Base-by-base conservation (phyloP, 2,797 vertebrate species). In the Sus cebifrons region DNA sequence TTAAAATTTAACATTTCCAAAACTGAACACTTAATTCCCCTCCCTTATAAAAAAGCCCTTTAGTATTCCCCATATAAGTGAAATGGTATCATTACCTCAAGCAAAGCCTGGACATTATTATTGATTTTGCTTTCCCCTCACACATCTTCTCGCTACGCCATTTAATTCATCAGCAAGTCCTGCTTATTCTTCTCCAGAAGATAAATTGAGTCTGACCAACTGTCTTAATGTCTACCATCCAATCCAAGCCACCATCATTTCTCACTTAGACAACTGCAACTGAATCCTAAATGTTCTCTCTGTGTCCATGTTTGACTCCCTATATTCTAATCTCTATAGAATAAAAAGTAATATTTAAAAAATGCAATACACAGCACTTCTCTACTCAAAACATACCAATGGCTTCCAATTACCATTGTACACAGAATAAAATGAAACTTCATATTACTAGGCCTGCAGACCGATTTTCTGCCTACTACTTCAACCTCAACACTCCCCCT, bases 321-420 rank as follows among this genome's bases (percentile, higher is more conserved):
- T 82, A 6, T 62, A 71, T 82, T 89, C n/a, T 60, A 82, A 84
- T 54, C n/a, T 68, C 21, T 70, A 52, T n/a, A 88, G 36, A 81
- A 21, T 93, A 91, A 58, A 83, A 74, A 40, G 21, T 75, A 94
- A 56, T 91, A 90, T 86, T 68, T 77, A 52, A 44, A 40, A 78
- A 78, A 58, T 68, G 3, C 21, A 92, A 86, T 65, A 94, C 62
- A 85, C 65, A 70, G 13, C 23, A 73, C 14, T 85, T n/a, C 87
- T 27, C 32, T 83, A 74, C 44, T 86, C 52, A 54, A 85, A 87
- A 64, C 25, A 25, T 3, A 62, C 25, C 78, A 81, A 7, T 60
- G 54, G 2, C 8, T 94, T 93, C 49, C 29, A 87, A 44, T 82
- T 91, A 14, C 3, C 23, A 87, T 14, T 29, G 3, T 52, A 36